Evolutionary conservation across 2,797 vertebrate species (phyloP).

Genomic region (Rhadinocentrus ornatus): DNA sequence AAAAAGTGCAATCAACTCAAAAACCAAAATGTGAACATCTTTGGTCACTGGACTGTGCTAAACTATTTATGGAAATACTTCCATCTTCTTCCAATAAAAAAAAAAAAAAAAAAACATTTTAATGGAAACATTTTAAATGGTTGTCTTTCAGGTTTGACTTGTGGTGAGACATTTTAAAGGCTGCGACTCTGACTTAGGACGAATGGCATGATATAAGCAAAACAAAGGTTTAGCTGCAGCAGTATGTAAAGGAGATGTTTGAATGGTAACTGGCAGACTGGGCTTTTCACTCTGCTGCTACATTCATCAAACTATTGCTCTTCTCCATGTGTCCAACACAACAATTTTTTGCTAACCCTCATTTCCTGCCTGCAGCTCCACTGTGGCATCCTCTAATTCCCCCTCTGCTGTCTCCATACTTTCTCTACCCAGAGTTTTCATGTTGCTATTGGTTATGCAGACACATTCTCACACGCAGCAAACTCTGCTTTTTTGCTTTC

Average conservation of each 20-base stretch:
- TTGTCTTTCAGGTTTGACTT: constrained; percentile 50
- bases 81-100: no score
- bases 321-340: constrained; percentile 36
- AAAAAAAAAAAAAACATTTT: no score
- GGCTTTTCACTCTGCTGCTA: constrained; percentile 12
- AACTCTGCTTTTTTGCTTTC: constrained; percentile 34
- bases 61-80: neutral
- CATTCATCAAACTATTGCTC: constrained; percentile 14
- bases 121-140: constrained; percentile 1
- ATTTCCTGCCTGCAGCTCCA: constrained; percentile 62
- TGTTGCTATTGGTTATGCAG: constrained; percentile 30
- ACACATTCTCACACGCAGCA: constrained; percentile 26
- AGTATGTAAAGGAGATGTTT: neutral
- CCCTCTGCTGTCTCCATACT: constrained; percentile 50
- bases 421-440: constrained; percentile 41
- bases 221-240: neutral
- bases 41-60: neutral
- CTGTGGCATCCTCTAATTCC: constrained; percentile 53
- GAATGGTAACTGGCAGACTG: neutral
- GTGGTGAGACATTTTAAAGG: constrained; percentile 32
- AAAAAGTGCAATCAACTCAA: constrained; percentile 1
- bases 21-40: constrained; percentile 7
- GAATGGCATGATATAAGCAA: neutral
- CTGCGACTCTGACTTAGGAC: neutral
- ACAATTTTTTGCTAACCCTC: constrained; percentile 55